phyloP scores from a whole-genome alignment of 2,113 vertebrate species.

The Pavo muticus region DNA sequence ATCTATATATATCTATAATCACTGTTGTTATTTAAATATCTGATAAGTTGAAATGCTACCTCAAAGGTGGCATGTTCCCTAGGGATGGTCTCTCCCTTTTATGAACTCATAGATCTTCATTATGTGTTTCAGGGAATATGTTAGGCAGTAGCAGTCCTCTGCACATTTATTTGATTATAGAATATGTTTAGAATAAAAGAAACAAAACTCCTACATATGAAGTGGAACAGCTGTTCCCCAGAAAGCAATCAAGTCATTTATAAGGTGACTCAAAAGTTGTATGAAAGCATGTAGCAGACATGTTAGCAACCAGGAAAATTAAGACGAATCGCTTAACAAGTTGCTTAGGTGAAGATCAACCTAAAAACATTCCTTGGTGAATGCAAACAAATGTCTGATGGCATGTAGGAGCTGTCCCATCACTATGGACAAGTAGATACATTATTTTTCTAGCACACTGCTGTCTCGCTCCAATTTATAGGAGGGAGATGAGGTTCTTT shows the following conservation, averaged over 20 bases:
- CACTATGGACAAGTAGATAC: neutral
- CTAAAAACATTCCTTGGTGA: conserved; percentile 25
- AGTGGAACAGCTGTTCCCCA: neutral
- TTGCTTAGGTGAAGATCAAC: neutral
- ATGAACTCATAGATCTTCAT: neutral
- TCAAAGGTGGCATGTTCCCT: neutral
- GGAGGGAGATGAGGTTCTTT: too few species aligned
- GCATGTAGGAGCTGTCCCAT: neutral
- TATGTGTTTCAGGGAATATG: neutral
- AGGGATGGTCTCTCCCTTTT: neutral
- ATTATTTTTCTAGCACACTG: neutral
- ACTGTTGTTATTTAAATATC: neutral
- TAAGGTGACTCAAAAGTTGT: neutral
- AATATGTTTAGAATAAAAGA: neutral
- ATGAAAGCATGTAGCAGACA: neutral
- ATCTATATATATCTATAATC: neutral
- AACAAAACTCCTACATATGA: neutral
- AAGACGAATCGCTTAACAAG: neutral
- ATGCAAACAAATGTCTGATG: neutral
- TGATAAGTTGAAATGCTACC: neutral
- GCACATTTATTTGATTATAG: neutral
- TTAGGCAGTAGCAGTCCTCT: neutral
- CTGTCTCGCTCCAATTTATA: too few species aligned
- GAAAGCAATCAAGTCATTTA: neutral
- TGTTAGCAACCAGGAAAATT: neutral